Conservation (phyloP, 2,113 vertebrate species). For the Ranitomeya imitator region DNA sequence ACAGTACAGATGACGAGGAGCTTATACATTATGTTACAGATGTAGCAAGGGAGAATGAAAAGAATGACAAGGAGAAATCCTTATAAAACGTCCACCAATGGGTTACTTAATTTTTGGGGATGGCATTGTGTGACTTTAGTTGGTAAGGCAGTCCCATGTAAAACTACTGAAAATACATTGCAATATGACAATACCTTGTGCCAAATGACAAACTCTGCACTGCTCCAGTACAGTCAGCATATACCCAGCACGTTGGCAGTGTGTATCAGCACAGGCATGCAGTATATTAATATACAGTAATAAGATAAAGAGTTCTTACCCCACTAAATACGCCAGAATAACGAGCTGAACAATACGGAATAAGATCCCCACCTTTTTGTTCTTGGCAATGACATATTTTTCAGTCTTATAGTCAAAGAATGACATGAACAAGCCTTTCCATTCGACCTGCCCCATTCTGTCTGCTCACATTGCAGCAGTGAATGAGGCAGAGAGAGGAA, state of each 20-base stretch:
- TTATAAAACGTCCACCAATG: background rate
- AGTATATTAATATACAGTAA: constrained; percentile 35
- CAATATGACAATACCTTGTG: background rate
- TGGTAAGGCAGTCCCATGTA: background rate
- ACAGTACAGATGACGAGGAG: background rate
- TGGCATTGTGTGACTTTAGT: background rate
- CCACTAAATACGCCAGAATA: constrained; percentile 89
- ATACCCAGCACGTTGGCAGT: background rate
- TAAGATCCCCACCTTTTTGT: constrained; percentile 89
- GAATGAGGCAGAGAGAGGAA: constrained; percentile 31
- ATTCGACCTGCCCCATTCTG: constrained; percentile 78
- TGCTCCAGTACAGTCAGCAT: background rate
- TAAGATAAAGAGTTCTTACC: constrained; percentile 73
- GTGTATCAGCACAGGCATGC: background rate
- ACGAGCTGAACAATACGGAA: constrained; percentile 87
- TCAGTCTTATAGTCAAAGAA: constrained; percentile 94
- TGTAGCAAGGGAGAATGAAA: background rate
- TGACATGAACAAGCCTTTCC: constrained; percentile 74
- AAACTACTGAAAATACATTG: background rate
- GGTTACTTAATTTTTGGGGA: background rate
- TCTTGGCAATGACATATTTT: constrained; percentile 93
- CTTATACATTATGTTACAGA: background rate
- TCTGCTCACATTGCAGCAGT: background rate
- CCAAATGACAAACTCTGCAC: background rate
- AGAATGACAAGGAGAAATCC: no score